These are phyloP conservation scores for Peromyscus californicus DNA, from an alignment of 2,113 vertebrate genomes.

Conservation along the genomic window DNA sequence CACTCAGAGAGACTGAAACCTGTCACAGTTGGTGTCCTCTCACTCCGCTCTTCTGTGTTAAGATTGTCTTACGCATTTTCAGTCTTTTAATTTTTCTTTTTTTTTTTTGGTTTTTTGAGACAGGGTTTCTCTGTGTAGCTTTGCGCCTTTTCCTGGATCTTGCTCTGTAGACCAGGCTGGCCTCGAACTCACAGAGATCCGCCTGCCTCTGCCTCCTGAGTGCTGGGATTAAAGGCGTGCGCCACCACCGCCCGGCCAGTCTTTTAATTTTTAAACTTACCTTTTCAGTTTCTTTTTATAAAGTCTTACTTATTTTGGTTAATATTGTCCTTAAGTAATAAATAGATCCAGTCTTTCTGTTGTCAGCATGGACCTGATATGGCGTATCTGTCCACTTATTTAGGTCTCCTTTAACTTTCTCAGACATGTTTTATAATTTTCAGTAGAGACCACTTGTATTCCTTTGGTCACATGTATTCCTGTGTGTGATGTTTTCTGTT, in stretches of 20 bases:
- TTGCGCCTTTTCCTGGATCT: too few relatives aligned
- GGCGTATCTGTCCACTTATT: background rate
- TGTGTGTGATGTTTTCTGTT: background rate
- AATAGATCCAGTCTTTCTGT: background rate
- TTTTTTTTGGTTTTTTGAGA: too few relatives aligned
- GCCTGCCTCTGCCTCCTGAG: too few relatives aligned
- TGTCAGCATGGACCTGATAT: background rate
- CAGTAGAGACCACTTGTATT: background rate
- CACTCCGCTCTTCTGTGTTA: background rate
- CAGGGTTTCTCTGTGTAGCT: too few relatives aligned
- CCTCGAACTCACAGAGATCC: too few relatives aligned
- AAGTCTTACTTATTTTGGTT: background rate
- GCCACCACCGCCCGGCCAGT: too few relatives aligned
- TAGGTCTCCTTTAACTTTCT: background rate
- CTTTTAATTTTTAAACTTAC: conserved; percentile 11
- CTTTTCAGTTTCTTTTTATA: background rate
- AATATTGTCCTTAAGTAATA: background rate
- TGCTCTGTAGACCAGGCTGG: too few relatives aligned
- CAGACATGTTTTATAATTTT: background rate
- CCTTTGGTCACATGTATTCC: background rate
- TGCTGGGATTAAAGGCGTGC: too few relatives aligned
- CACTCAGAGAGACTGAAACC: background rate
- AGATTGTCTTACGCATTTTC: background rate
- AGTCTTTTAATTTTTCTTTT: conserved; percentile 37
- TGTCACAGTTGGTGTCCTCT: background rate